phyloP scores from a whole-genome alignment of 2,113 vertebrate genomes.

The Naja naja region DNA sequence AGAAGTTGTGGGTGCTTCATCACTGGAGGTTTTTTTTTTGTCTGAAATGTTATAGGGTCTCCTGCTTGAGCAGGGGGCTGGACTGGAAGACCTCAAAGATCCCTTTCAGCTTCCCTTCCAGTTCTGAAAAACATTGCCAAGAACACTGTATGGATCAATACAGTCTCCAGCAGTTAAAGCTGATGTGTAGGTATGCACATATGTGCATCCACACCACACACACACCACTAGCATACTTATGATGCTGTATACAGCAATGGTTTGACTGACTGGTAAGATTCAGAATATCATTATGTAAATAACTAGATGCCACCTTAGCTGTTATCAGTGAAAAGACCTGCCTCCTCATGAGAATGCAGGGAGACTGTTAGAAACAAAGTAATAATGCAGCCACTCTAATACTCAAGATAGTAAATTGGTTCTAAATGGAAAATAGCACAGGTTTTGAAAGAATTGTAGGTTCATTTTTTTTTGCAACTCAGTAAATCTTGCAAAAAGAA shows the following conservation, averaged over 20 bases:
- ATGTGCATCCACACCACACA: neutral
- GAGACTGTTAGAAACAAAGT: neutral
- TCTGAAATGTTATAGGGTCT: too few species aligned
- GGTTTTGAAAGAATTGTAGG: neutral
- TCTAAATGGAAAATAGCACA: neutral
- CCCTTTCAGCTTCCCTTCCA: neutral
- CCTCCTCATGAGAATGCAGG: neutral
- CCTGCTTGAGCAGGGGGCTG: too few species aligned
- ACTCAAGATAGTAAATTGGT: neutral
- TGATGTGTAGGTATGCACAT: neutral
- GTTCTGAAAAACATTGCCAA: neutral
- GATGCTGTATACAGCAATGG: neutral
- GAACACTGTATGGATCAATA: neutral
- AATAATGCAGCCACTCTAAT: neutral
- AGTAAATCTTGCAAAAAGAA: neutral
- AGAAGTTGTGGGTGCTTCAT: too few species aligned
- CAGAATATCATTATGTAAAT: neutral
- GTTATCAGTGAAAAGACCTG: neutral
- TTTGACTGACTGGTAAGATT: neutral
- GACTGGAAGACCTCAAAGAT: too few species aligned
- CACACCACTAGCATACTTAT: neutral
- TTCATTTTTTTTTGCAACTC: neutral
- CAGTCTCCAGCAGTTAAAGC: neutral
- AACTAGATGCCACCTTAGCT: neutral
- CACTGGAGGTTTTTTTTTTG: too few species aligned